Evolutionary conservation across 2,797 vertebrate species (phyloP), one percentile per base, ranked within the genome.

Genomic region (Gadopsis bispinosus): DNA sequence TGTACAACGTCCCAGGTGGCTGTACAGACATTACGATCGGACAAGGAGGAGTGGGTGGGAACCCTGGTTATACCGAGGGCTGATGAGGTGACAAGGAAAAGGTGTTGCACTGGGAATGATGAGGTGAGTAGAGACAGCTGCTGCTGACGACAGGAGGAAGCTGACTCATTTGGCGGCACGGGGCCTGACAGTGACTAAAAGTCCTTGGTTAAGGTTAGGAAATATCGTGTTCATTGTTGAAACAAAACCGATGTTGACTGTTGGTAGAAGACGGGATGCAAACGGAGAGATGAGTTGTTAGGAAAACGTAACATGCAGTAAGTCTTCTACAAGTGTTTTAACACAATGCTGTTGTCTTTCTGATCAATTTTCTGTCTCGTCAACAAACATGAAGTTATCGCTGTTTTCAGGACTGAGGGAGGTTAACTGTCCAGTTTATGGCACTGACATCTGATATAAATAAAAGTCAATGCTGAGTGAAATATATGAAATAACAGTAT

Each of bases 401-500:
- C 19, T 35, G 50, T 1, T 51, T 62, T 5, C 48, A 35, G 12
- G n/a, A 60, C 11, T 19, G 14, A 31, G 1, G 29, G 20, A 45
- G 3, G 20, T 53, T 65, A 26, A 60, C 16, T 22, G 19, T 13
- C 0, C 0, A 10, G 22, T 56, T 45, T 11, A 35, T 14, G 43
- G 33, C 35, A 39, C 37, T 14, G 9, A 67, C 13, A 14, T 50
- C 1, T 10, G 5, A 37, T 33, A 17, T 33, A 64, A 50, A 72
- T 48, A 56, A 22, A 75, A 60, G 37, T 50, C 22, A 29, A 39
- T 19, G 9, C 35, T 43, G n/a, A 8, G 39, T 51, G 37, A 45
- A 59, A 54, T n/a, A 43, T 47, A 43, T 48, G 5, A 43, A 58
- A 53, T 48, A 65, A 73, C 31, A 48, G 45, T 22, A 51, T 5